Conservation (phyloP, 1,140 invertebrate genomes). For the Coboldia fuscipes region DNA sequence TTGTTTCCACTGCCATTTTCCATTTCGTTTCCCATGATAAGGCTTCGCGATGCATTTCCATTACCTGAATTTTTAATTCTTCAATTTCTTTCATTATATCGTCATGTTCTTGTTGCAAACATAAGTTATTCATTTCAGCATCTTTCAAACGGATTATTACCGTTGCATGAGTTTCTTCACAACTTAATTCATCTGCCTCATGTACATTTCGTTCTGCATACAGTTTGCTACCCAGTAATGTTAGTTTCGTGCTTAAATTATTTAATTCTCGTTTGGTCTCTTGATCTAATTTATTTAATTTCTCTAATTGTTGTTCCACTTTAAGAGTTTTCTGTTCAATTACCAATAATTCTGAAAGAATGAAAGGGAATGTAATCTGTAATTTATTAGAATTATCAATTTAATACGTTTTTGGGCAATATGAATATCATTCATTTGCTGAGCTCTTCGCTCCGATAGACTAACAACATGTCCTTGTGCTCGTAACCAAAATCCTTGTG, state of each 20-base stretch:
- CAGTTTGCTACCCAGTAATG: conserved; percentile 32
- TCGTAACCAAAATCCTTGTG: conserved; percentile 51
- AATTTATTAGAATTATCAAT: conserved; percentile 2
- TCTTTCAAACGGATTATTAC: conserved; percentile 30
- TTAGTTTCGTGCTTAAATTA: conserved; percentile 30
- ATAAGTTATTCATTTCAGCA: conserved; percentile 36
- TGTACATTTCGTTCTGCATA: conserved; percentile 33
- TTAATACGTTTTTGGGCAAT: conserved; percentile 39
- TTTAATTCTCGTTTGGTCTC: conserved; percentile 34
- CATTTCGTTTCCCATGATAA: conserved; percentile 62
- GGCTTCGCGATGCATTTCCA: conserved; percentile 38
- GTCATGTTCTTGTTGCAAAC: conserved; percentile 40
- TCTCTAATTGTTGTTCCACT: conserved; percentile 36
- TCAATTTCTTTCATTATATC: conserved; percentile 40
- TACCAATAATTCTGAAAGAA: conserved; percentile 37
- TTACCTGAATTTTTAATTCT: conserved; percentile 32
- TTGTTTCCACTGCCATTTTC: conserved; percentile 42
- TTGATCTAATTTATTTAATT: conserved; percentile 28
- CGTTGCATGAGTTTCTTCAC: conserved; percentile 29
- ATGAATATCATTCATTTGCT: conserved; percentile 38
- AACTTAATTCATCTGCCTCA: conserved; percentile 33
- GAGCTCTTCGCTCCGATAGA: conserved; percentile 37
- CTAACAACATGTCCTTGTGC: conserved; percentile 43
- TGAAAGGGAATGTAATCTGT: conserved; percentile 2
- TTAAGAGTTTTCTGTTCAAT: conserved; percentile 51